Evolutionary conservation across 92 coral and sea anemone genomes (phyloP), one percentile per base, ranked within the genome.

Genomic region (Actinostola sp.): DNA sequence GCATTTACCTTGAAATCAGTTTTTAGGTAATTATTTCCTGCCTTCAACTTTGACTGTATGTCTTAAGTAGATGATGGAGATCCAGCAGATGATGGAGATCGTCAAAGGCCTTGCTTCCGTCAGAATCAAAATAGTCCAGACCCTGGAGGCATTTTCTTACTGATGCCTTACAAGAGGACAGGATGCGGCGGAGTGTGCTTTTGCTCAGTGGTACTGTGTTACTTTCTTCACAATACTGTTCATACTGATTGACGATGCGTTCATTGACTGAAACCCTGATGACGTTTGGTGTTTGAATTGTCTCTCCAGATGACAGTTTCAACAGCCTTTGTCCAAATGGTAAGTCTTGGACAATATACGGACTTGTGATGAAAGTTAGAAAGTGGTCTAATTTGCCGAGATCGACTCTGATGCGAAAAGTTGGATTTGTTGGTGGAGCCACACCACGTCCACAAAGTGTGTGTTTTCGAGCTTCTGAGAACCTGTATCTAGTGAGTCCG

Each of bases 141-240:
- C 88, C 79, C 46, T 83, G 88, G 27, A 83, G 77, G 33, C 79
- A 68, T 54, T 83, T 76, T 62, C 84, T 45, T 21, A 79, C 83
- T 35, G 88, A 76, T n/a, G 88, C 88, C 5, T 48, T 51, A 51
- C 88, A 83, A 31, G 83, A 59, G 31, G 84, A 48, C 20, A 83
- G 44, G 34, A 83, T 83, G 20, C 71, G 79, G 57, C 58, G 66
- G 33, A 83, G 61, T 34, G 84, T 83, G 58, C 67, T 50, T 20
- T 46, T 52, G 53, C 89, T 77, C 13, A 83, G 63, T 21, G 78
- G 84, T 25, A 29, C 27, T 10, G 30, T 51, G n/a, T 53, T 42
- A 31, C 41, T 59, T 42, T 82, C 88, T 48, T 66, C 41, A 65
- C 84, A 82, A 48, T 56, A 82, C 71, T 67, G 71, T 50, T 34